Percentiles rank a stretch among this genome's conserved stretches.
Evolutionary conservation across 1,140 invertebrate genomes (phyloP).

Genomic region (Gonioctena quinquepunctata): DNA sequence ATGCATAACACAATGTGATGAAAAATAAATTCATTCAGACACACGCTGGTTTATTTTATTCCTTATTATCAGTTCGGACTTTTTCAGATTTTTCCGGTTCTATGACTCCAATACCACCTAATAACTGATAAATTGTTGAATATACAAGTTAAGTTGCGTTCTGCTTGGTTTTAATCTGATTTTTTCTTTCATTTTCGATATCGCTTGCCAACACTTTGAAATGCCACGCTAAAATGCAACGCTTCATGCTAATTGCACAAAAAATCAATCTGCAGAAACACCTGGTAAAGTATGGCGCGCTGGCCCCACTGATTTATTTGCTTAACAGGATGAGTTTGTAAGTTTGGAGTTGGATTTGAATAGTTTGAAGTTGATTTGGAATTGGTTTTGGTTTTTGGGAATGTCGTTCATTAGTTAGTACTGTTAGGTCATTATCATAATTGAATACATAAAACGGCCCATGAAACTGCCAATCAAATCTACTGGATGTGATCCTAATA

Average conservation of each 20-base stretch:
- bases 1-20: conserved; percentile 22
- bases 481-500: too few species aligned
- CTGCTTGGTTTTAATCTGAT: conserved; percentile 22
- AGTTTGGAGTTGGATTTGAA: conserved; percentile 28
- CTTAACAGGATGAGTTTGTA: conserved; percentile 43
- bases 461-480: too few species aligned
- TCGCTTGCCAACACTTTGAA: conserved; percentile 44
- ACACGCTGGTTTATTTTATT: conserved; percentile 3
- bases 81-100: conserved; percentile 56
- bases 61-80: conserved; percentile 8
- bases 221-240: conserved; percentile 24
- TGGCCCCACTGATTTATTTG: conserved; percentile 53
- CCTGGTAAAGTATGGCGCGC: conserved; percentile 54
- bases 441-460: too few species aligned
- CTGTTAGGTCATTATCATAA: too few species aligned
- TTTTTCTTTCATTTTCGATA: conserved; percentile 46
- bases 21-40: conserved; percentile 25
- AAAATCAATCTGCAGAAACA: conserved; percentile 40
- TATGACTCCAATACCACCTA: conserved; percentile 51
- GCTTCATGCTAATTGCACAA: conserved; percentile 46
- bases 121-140: conserved; percentile 37
- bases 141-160: conserved; percentile 42
- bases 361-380: conserved; percentile 26
- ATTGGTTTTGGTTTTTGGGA: neutral
- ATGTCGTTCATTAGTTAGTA: too few species aligned